A percentile compares a stretch with the other conserved stretches of the same genome.
phyloP scores from a whole-genome alignment of 2,888 invertebrate species.

The Hofmannophila pseudospretella region DNA sequence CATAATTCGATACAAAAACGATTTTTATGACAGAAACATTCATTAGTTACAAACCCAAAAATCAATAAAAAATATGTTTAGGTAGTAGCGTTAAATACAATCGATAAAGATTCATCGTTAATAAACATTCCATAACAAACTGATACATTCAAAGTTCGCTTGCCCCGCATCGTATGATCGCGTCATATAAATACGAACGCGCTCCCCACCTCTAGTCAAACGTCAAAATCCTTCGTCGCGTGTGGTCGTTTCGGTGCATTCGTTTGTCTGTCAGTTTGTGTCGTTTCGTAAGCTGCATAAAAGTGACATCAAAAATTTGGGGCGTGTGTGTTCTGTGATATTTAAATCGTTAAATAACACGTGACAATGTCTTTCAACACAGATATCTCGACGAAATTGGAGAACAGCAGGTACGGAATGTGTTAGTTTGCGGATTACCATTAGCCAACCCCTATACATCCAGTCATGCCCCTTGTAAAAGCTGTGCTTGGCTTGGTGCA shows the following conservation, averaged over 20 bases:
- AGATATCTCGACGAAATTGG: conserved; percentile 69
- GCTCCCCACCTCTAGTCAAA: conserved; percentile 67
- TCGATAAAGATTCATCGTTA: conserved; percentile 20
- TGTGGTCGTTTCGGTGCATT: conserved; percentile 42
- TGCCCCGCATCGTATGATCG: conserved; percentile 72
- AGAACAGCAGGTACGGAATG: conserved; percentile 72
- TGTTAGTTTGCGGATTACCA: conserved; percentile 29
- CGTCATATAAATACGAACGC: conserved; percentile 64
- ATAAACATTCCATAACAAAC: conserved; percentile 29
- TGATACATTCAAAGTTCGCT: conserved; percentile 55
- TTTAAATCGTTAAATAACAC: conserved; percentile 68
- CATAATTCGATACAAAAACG: conserved; percentile 20
- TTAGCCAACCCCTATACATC: conserved; percentile 27
- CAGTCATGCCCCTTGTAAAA: conserved; percentile 27
- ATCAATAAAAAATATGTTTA: conserved; percentile 17
- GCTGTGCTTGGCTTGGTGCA: conserved; percentile 24
- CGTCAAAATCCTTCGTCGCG: conserved; percentile 52
- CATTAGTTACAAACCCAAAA: conserved; percentile 16
- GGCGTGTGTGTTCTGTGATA: conserved; percentile 75
- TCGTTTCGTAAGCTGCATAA: conserved; percentile 55
- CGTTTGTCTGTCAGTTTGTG: conserved; percentile 48
- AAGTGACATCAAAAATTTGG: conserved; percentile 54
- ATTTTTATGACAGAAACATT: conserved; percentile 39
- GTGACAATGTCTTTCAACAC: conserved; percentile 74
- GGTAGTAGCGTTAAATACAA: conserved; percentile 7